These are phyloP conservation scores for Tiliacea aurago DNA, from an alignment of 2,888 invertebrate species.

Conservation along the genomic window DNA sequence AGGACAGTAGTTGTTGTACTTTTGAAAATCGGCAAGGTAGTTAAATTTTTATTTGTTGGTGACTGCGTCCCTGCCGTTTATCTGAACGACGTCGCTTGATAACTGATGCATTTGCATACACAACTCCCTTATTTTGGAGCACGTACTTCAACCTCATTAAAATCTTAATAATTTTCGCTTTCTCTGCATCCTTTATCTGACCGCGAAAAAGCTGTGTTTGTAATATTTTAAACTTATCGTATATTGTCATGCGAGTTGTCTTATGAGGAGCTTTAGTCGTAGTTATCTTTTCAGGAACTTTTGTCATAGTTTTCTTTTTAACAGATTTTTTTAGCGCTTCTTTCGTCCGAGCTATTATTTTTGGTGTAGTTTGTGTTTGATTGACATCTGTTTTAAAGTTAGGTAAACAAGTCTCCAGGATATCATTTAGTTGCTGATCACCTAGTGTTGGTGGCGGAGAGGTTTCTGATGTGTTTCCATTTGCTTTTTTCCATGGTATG, in stretches of 20 bases:
- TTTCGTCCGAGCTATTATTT: slow-evolving; percentile 23
- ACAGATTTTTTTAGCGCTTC: background rate
- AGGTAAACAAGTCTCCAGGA: slow-evolving; percentile 36
- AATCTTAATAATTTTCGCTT: slow-evolving; percentile 68
- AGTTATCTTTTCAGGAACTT: background rate
- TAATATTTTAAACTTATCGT: slow-evolving; percentile 66
- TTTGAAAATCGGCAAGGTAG: background rate
- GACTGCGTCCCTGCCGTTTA: slow-evolving; percentile 5
- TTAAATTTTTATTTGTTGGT: slow-evolving; percentile 5
- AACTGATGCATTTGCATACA: slow-evolving; percentile 27
- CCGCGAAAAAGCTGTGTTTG: slow-evolving; percentile 77
- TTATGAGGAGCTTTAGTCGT: background rate
- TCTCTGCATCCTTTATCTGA: slow-evolving; percentile 62
- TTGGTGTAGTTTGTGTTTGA: background rate
- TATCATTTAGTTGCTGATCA: slow-evolving; percentile 49
- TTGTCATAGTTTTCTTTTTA: background rate
- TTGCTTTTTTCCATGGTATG: slow-evolving; percentile 79
- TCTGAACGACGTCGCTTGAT: slow-evolving; percentile 27
- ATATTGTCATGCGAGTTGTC: background rate
- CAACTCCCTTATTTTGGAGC: slow-evolving; percentile 20
- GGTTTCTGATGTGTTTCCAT: slow-evolving; percentile 34
- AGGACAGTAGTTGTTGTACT: no score
- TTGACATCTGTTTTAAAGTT: slow-evolving; percentile 4
- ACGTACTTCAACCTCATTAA: slow-evolving; percentile 49
- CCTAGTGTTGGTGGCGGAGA: slow-evolving; percentile 59